Conservation (phyloP, 1,140 invertebrate genomes). For the Zaprionus gabonicus region DNA sequence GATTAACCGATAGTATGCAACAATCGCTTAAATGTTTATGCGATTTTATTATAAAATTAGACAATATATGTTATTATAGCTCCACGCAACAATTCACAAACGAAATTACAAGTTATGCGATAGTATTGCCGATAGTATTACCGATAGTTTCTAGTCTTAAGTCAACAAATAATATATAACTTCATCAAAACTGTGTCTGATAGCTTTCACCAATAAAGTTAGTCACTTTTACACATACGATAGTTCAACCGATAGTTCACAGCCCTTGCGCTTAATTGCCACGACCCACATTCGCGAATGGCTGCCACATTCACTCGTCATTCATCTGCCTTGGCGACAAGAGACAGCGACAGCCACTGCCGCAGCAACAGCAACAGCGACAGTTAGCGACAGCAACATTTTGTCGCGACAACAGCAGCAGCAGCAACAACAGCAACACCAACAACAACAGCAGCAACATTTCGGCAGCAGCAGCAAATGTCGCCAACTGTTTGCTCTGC, state of each 20-base stretch:
- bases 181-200: background rate
- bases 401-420: conserved; percentile 58
- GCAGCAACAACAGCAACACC: conserved; percentile 40
- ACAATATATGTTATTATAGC: background rate
- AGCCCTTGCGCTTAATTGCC: conserved; percentile 38
- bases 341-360: conserved; percentile 33
- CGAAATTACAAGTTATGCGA: background rate
- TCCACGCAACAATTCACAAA: background rate
- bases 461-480: conserved; percentile 65
- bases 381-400: conserved; percentile 62
- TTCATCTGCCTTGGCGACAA: conserved; percentile 46
- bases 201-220: background rate
- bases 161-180: background rate
- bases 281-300: conserved; percentile 37
- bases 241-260: background rate
- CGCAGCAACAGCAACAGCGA: conserved; percentile 49
- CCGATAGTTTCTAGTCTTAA: background rate
- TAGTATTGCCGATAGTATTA: background rate
- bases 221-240: background rate
- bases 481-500: conserved; percentile 67
- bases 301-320: conserved; percentile 25
- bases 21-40: background rate
- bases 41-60: no score
- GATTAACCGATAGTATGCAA: background rate
- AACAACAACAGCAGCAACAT: conserved; percentile 58